Evolutionary conservation across 2,797 vertebrate species (phyloP), one percentile per base, ranked within the genome.

Genomic region (Danio choprae): DNA sequence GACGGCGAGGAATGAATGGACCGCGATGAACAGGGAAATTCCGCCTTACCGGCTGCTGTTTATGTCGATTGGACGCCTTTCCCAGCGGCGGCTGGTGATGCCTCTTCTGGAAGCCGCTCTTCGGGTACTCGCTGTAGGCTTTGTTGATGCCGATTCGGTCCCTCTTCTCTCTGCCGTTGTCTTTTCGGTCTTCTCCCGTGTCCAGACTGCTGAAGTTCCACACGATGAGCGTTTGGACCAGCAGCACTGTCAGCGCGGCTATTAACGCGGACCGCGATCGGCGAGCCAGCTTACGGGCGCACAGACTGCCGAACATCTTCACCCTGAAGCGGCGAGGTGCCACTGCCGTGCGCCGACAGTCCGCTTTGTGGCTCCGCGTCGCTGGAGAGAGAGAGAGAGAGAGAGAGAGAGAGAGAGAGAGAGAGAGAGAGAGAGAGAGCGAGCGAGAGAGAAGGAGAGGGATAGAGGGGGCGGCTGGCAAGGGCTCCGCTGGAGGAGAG

Each of bases 201-300:
- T 98, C 97, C 82, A 98, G 91, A 91, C 94, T 96, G 92, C 94
- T 96, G 94, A 98, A 97, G 95, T 96, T 98, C 96, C 97, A 97
- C 86, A 96, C 95, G 84, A 97, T 89, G 83, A 98, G 96, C 41
- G 96, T 98, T 94, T 98, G 97, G 87, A 98, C 86, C 83, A 98
- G 94, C 92, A 98, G 93, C 71, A 97, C 94, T 16, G 93, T 94
- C 87, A 97, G 93, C 60, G 95, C 96, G 50, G 94, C 94, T 65
- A 96, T 90, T 83, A 97, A 91, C 68, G 94, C 96, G 67, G 96
- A 96, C 87, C 90, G 92, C 86, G 95, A 96, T 87, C 96, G 96
- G 86, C 96, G 94, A 87, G 95, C 94, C 94, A 95, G 92, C 91
- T 94, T 95, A 88, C 96, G 96, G 89, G 92, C 94, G 83, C 95